phyloP scores from a whole-genome alignment of 1,140 invertebrate genomes.

The Diachasma alloeum region DNA sequence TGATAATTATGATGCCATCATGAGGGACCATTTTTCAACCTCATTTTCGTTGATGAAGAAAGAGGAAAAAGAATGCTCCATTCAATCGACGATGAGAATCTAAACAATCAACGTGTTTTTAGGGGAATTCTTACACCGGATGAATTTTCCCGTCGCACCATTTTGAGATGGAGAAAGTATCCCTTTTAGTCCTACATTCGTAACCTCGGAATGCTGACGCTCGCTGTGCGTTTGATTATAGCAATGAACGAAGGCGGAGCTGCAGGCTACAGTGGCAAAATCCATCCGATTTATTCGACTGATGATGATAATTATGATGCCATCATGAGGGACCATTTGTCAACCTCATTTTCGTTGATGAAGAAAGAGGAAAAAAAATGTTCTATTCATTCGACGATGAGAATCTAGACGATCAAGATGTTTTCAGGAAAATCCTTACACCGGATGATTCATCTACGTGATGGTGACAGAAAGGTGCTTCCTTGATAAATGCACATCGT shows the following conservation, averaged over 20 bases:
- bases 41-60: not conserved
- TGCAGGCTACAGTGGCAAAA: not conserved
- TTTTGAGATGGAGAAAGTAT: not conserved
- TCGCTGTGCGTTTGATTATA: not conserved
- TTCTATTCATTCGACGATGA: not conserved
- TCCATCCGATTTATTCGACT: not conserved
- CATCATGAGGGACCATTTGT: not conserved
- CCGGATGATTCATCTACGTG: not conserved
- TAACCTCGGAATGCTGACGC: constrained; percentile 7
- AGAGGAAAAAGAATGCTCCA: not conserved
- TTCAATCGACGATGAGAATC: not conserved
- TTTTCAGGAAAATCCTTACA: not conserved
- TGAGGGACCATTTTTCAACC: not conserved
- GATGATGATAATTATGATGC: not conserved
- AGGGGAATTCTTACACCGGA: not conserved
- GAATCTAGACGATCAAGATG: not conserved
- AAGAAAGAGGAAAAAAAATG: not conserved
- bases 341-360: not conserved
- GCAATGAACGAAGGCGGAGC: not conserved
- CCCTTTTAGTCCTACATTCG: constrained; percentile 6
- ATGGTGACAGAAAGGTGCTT: not conserved
- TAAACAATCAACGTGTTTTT: not conserved
- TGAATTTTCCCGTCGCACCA: too few species aligned
- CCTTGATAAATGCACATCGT: not conserved
- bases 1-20: not conserved